A percentile compares a stretch with the other conserved stretches of the same genome.
Evolutionary conservation across 2,797 vertebrate genomes (phyloP).

Genomic region (Tinamus major): DNA sequence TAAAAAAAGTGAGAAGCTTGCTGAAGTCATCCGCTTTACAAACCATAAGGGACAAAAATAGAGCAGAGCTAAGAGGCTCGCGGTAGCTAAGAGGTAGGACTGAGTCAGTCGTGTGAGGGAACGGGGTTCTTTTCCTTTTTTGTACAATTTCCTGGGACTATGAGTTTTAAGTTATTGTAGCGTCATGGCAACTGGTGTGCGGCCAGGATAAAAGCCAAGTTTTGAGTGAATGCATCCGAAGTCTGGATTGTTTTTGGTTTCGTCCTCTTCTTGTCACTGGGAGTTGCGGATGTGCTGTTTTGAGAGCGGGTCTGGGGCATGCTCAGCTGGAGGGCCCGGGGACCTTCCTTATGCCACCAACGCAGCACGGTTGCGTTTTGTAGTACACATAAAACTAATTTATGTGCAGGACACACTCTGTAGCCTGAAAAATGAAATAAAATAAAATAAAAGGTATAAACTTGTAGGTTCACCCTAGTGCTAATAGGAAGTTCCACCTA

Average conservation of each 20-base stretch:
- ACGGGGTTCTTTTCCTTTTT: slow-evolving; percentile 45
- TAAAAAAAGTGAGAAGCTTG: slow-evolving; percentile 40
- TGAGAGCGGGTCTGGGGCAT: not conserved
- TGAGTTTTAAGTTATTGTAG: not conserved
- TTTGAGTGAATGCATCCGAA: not conserved
- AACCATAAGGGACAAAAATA: slow-evolving; percentile 37
- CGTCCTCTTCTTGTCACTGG: not conserved
- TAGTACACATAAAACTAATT: rapidly evolving
- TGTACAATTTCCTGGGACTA: slow-evolving; percentile 7
- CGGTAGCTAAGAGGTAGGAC: slow-evolving; percentile 22
- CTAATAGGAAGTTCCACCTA: not conserved
- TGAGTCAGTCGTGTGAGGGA: slow-evolving; percentile 34
- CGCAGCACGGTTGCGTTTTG: not conserved
- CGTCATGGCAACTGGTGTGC: not conserved
- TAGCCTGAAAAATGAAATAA: not conserved
- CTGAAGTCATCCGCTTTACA: slow-evolving; percentile 58
- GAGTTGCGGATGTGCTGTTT: not conserved
- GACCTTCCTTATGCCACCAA: not conserved
- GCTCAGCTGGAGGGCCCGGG: not conserved
- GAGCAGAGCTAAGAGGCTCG: slow-evolving; percentile 33
- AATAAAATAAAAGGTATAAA: not conserved
- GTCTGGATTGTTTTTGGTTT: not conserved
- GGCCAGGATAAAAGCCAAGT: not conserved
- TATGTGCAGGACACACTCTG: rapidly evolving
- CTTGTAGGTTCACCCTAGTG: not conserved